A percentile compares a stretch with the other conserved stretches of the same genome.
phyloP scores from a whole-genome alignment of 1,140 invertebrate genomes.

The Frieseomelitta varia region DNA sequence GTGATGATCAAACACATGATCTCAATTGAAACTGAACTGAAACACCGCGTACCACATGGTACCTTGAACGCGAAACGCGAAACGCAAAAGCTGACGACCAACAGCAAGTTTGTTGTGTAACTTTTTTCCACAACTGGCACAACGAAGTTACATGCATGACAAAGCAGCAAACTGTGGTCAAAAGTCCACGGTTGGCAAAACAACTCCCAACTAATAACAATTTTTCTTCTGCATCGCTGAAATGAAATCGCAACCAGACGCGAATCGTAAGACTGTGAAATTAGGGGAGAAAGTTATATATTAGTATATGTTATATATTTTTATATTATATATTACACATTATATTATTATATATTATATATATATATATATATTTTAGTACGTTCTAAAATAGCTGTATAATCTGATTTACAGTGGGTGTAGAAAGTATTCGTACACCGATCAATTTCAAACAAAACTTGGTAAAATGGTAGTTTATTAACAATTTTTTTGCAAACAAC shows the following conservation, averaged over 20 bases:
- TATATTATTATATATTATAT: too few relatives aligned
- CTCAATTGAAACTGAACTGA: not conserved
- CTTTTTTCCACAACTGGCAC: not conserved
- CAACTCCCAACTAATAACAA: constrained; percentile 15
- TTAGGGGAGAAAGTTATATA: not conserved
- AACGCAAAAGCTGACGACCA: not conserved
- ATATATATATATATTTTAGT: too few relatives aligned
- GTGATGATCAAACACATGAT: too few relatives aligned
- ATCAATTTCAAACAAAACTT: too few relatives aligned
- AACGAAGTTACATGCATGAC: not conserved
- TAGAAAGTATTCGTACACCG: too few relatives aligned
- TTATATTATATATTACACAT: too few relatives aligned
- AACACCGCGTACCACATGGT: not conserved
- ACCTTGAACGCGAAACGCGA: too few relatives aligned
- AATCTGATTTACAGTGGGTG: too few relatives aligned
- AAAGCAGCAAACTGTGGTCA: too few relatives aligned
- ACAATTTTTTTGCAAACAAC: too few relatives aligned
- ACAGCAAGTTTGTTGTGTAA: not conserved
- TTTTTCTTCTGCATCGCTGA: not conserved
- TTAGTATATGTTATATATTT: too few relatives aligned
- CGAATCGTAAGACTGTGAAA: not conserved
- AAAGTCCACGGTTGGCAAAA: not conserved
- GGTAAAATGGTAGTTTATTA: too few relatives aligned
- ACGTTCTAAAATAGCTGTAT: not conserved
- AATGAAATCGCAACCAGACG: not conserved